Evolutionary conservation across 2,888 invertebrate species (phyloP).

Genomic region (Tipula confusa): DNA sequence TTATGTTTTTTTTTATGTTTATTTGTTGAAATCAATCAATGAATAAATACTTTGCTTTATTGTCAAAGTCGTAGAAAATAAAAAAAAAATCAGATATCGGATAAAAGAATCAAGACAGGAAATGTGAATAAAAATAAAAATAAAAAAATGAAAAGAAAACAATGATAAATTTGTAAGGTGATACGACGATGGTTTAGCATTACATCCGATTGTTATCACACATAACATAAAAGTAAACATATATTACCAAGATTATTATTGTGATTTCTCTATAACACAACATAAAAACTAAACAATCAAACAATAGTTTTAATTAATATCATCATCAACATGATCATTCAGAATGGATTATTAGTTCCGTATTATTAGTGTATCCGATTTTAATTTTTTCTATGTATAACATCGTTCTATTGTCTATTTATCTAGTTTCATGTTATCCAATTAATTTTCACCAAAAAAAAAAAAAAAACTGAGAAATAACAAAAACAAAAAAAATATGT

Average conservation of each 20-base stretch:
- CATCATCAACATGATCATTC: not conserved
- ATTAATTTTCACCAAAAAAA: not conserved
- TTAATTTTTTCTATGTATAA: not conserved
- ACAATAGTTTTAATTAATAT: not conserved
- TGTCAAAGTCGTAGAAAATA: not conserved
- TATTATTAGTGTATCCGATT: not conserved
- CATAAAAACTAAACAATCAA: not conserved
- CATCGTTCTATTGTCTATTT: not conserved
- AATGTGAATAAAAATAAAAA: not conserved
- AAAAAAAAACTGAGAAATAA: not conserved
- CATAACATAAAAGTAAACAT: not conserved
- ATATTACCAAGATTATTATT: not conserved
- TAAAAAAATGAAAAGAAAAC: not conserved
- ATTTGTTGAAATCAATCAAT: not conserved
- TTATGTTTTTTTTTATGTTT: not conserved
- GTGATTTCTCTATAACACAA: not conserved
- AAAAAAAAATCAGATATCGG: no score
- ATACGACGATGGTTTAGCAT: not conserved
- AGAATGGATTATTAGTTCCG: not conserved
- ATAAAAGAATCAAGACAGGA: not conserved
- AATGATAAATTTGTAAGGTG: constrained; percentile 20
- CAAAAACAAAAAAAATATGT: not conserved
- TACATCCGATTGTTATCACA: not conserved
- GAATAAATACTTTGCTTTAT: not conserved
- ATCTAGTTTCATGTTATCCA: constrained; percentile 12